Percentiles rank a stretch among this genome's conserved stretches.
These are phyloP conservation scores for Achroia grisella DNA, from an alignment of 1,140 invertebrate genomes.

Conservation along the genomic window DNA sequence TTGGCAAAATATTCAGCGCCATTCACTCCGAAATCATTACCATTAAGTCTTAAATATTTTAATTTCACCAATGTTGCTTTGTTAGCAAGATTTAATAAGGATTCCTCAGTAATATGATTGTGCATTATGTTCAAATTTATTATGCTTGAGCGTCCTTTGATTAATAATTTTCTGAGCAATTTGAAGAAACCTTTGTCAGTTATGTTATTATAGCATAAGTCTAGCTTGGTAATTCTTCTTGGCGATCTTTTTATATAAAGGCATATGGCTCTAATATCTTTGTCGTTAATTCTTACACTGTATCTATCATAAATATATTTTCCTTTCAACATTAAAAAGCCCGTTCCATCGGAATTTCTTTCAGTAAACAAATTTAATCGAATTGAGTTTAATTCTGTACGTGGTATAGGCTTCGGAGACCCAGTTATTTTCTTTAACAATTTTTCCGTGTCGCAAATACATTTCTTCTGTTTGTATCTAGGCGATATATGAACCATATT, in stretches of 20 bases:
- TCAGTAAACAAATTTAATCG: slow-evolving; percentile 48
- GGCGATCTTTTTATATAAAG: slow-evolving; percentile 60
- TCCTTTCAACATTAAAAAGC: slow-evolving; percentile 38
- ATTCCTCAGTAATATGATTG: slow-evolving; percentile 64
- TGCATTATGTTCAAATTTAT: slow-evolving; percentile 71
- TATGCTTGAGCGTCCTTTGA: slow-evolving; percentile 47
- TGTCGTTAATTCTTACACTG: slow-evolving; percentile 48
- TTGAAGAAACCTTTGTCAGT: slow-evolving; percentile 69
- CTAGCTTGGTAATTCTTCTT: slow-evolving; percentile 62
- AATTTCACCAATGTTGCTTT: slow-evolving; percentile 57
- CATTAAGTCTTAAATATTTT: slow-evolving; percentile 68
- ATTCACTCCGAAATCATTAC: slow-evolving; percentile 72
- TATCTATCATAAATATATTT: slow-evolving; percentile 48
- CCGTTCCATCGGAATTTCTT: slow-evolving; percentile 50
- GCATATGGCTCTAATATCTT: slow-evolving; percentile 65
- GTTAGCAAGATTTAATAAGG: slow-evolving; percentile 49
- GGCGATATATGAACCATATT: not conserved
- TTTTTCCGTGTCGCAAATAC: slow-evolving; percentile 37
- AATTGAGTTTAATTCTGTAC: slow-evolving; percentile 46
- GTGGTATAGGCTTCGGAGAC: slow-evolving; percentile 18
- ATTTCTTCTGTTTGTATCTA: slow-evolving; percentile 21
- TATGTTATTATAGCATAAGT: slow-evolving; percentile 74
- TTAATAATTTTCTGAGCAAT: slow-evolving; percentile 55
- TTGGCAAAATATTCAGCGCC: slow-evolving; percentile 64
- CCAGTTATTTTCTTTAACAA: slow-evolving; percentile 41